These are phyloP conservation scores for Lophius piscatorius DNA, from an alignment of 2,113 vertebrate genomes.

Conservation along the genomic window DNA sequence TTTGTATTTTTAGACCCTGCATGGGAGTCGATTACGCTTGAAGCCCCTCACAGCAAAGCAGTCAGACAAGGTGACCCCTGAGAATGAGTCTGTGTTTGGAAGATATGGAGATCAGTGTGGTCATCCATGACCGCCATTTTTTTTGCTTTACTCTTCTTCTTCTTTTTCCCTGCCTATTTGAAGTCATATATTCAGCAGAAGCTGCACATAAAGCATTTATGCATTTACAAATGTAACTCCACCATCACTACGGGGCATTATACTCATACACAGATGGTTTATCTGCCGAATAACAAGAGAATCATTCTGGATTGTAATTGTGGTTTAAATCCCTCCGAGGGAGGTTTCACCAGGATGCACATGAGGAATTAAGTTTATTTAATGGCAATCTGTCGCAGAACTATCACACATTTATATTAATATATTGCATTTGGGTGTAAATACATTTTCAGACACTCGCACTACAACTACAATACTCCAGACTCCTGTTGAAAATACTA, in stretches of 20 bases:
- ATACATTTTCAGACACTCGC: too few relatives aligned
- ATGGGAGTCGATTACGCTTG: constrained; percentile 56
- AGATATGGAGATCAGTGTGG: constrained; percentile 77
- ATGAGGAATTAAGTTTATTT: constrained; percentile 8
- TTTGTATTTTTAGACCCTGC: constrained; percentile 30
- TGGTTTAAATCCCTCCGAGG: constrained; percentile 16
- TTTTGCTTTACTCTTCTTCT: too few relatives aligned
- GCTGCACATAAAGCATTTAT: too few relatives aligned
- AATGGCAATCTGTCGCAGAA: neutral
- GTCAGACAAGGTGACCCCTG: constrained; percentile 69
- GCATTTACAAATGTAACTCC: neutral
- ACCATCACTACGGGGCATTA: neutral
- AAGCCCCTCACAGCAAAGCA: constrained; percentile 44
- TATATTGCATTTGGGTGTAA: too few relatives aligned
- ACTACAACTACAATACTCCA: too few relatives aligned
- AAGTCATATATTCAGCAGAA: too few relatives aligned
- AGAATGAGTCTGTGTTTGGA: constrained; percentile 61
- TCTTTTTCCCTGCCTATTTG: too few relatives aligned
- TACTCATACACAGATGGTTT: constrained; percentile 27
- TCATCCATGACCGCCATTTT: constrained; percentile 66
- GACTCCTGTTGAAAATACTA: too few relatives aligned
- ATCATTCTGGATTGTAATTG: constrained; percentile 34
- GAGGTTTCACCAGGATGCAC: constrained; percentile 3
- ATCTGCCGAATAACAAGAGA: constrained; percentile 37
- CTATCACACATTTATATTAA: neutral